Percentiles rank a stretch among this genome's conserved stretches.
Conservation (phyloP, 2,797 vertebrate genomes). For the Buceros bicornis region DNA sequence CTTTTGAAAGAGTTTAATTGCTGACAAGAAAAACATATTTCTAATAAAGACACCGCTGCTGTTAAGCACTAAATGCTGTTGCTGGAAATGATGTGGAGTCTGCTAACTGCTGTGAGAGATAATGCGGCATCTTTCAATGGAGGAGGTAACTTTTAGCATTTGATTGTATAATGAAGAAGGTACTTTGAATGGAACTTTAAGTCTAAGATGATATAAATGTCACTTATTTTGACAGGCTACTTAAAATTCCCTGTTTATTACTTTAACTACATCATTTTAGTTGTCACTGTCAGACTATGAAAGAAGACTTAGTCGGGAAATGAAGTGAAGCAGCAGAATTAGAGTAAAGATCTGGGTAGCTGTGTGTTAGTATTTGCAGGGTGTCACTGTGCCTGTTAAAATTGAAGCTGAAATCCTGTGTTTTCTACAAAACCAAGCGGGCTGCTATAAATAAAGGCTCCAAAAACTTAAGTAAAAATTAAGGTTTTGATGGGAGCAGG, state of each 20-base stretch:
- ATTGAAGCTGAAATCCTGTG: background rate
- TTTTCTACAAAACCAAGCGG: background rate
- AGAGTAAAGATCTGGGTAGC: background rate
- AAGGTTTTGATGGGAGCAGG: background rate
- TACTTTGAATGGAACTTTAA: constrained; percentile 46
- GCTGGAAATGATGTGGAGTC: background rate
- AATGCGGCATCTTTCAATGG: background rate
- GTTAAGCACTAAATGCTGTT: background rate
- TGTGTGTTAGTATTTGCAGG: background rate
- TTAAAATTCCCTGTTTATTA: constrained; percentile 67
- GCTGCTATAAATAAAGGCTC: background rate
- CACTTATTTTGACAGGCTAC: constrained; percentile 53
- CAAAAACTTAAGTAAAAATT: background rate
- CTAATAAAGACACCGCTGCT: background rate
- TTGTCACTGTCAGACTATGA: constrained; percentile 32
- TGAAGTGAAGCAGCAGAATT: constrained; percentile 30
- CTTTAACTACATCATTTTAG: constrained; percentile 55
- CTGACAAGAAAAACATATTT: background rate
- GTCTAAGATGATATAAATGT: constrained; percentile 17
- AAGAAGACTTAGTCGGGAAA: constrained; percentile 18
- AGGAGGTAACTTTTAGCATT: constrained; percentile 1
- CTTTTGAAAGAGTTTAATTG: constrained; percentile 4
- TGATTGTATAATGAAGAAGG: constrained; percentile 40
- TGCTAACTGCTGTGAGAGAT: background rate
- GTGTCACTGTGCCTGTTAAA: background rate